A percentile compares a stretch with the other conserved stretches of the same genome.
These are phyloP conservation scores for Eilema griseolum DNA, from an alignment of 2,888 invertebrate genomes.

Conservation along the genomic window DNA sequence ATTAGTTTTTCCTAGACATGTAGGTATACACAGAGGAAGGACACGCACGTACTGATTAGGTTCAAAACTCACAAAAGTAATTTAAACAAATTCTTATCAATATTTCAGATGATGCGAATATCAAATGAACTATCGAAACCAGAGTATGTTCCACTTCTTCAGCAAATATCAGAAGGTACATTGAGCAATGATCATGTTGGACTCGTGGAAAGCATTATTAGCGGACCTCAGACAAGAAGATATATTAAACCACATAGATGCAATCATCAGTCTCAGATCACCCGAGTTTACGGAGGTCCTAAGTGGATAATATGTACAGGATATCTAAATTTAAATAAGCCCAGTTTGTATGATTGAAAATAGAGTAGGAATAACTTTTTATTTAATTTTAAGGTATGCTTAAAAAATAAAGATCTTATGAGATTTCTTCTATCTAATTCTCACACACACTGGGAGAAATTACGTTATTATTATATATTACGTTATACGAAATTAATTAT, in stretches of 20 bases:
- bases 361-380: slow-evolving; percentile 3
- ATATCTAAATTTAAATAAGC: slow-evolving; percentile 77
- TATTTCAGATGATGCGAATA: slow-evolving; percentile 76
- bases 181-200: slow-evolving; percentile 62
- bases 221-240: slow-evolving; percentile 74
- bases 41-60: neutral
- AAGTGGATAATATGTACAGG: slow-evolving; percentile 82
- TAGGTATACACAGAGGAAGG: neutral
- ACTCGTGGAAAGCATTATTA: slow-evolving; percentile 70
- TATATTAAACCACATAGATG: slow-evolving; percentile 82
- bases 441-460: neutral
- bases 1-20: no score
- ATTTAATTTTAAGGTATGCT: slow-evolving; percentile 7
- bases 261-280: slow-evolving; percentile 76
- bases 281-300: slow-evolving; percentile 74
- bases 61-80: neutral
- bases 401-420: neutral
- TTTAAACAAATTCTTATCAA: neutral
- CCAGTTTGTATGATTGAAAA: slow-evolving; percentile 77
- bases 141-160: slow-evolving; percentile 73
- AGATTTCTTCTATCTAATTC: neutral
- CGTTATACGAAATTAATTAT: no score
- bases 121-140: slow-evolving; percentile 75
- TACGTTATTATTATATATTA: neutral
- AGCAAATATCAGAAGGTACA: slow-evolving; percentile 73